Base-by-base conservation (phyloP, 2,888 invertebrate genomes). In the Bellardia pandia region DNA sequence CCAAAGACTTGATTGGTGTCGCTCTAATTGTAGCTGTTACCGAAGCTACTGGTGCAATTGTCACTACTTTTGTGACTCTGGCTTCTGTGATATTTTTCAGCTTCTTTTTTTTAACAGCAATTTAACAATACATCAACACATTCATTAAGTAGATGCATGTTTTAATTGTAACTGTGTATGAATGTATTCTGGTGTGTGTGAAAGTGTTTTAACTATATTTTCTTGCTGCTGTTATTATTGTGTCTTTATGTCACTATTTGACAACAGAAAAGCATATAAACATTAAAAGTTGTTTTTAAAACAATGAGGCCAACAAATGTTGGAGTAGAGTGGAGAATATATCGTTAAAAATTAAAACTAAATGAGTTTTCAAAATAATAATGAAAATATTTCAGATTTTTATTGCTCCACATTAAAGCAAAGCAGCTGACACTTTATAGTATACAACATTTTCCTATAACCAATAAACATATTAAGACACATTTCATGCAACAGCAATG, bases 91-190 rank as follows among this genome's bases (percentile, higher is more conserved):
- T 77, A 53, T 71, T 68, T 66, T 71, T 74, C 51, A n/a, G 23
- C 23, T 23, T 23, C 45, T 53, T 48, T 56, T 48, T 56, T 77
- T 71, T 64, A 81, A 68, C 58, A 76, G 53, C 78, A 86, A 79
- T 79, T 86, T 86, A 83, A 83, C 69, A 86, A 78, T 79, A 75
- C 71, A 79, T 83, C 79, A 83, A 86, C 86, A 86, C 71, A 83
- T 86, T 86, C 83, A 83, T 86, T 86, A 83, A 83, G 58, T 66
- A 64, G 37, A 83, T 83, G 75, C 62, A 86, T 75, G 48, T 58
- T 78, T 78, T 51, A 79, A 79, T 79, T 83, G 53, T 82, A 71
- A 56, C 7, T 37, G 1, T 48, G 42, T 13, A 33, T 16, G 51
- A 33, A 6, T 45, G 4, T 3, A 3, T 3, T 4, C 33, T 14